phyloP scores from a whole-genome alignment of 2,113 vertebrate genomes.

The Anolis sagrei region DNA sequence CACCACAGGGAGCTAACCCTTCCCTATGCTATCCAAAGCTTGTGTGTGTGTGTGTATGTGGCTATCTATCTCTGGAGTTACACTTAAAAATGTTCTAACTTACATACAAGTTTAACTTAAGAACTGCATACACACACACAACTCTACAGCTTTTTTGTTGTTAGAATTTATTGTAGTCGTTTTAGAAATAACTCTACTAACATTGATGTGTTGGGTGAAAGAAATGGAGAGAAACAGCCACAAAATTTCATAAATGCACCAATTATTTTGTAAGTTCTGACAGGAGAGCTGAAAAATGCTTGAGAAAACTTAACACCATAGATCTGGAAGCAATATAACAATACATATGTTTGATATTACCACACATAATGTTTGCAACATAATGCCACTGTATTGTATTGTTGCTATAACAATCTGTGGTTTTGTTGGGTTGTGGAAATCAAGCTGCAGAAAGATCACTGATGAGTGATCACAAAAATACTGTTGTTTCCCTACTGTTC shows the following conservation, averaged over 20 bases:
- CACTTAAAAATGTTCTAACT: too few species aligned
- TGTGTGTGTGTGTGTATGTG: too few species aligned
- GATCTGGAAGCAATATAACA: constrained; percentile 73
- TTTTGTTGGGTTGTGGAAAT: constrained; percentile 64
- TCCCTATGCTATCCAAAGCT: too few species aligned
- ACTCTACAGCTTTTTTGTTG: not conserved
- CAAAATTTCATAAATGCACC: constrained; percentile 26
- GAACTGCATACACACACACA: not conserved
- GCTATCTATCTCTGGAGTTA: too few species aligned
- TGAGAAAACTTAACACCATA: constrained; percentile 46
- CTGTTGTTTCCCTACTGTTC: constrained; percentile 58
- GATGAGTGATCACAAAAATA: constrained; percentile 69
- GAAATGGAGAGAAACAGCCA: constrained; percentile 14
- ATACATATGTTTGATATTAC: constrained; percentile 51
- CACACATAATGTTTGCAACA: constrained; percentile 56
- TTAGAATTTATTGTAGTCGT: too few species aligned
- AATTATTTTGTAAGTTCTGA: constrained; percentile 50
- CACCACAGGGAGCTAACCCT: too few species aligned
- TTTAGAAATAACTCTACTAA: too few species aligned
- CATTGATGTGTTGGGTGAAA: constrained; percentile 35
- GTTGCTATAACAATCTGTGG: constrained; percentile 59
- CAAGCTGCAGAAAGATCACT: constrained; percentile 37
- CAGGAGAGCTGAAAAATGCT: constrained; percentile 51
- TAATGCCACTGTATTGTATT: constrained; percentile 48
- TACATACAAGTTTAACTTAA: too few species aligned